These are phyloP conservation scores for Trialeurodes vaporariorum DNA, from an alignment of 1,140 invertebrate species.

Conservation along the genomic window DNA sequence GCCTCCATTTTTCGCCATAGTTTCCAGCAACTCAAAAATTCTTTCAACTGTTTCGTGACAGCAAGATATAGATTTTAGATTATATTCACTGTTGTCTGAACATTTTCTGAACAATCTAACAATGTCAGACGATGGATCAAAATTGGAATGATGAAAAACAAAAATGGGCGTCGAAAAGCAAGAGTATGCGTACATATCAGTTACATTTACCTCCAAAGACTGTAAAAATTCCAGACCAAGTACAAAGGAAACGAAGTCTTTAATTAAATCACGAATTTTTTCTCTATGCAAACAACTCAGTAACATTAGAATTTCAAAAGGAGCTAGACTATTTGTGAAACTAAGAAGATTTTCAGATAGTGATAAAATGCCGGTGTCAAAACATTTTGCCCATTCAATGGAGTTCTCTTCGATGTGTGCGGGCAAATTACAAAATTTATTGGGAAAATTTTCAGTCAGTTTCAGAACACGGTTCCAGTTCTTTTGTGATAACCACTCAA, in stretches of 20 bases:
- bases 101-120: conserved; percentile 68
- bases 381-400: conserved; percentile 68
- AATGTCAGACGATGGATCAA: conserved; percentile 76
- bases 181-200: conserved; percentile 70
- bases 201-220: conserved; percentile 62
- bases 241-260: conserved; percentile 59
- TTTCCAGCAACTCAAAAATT: conserved; percentile 57
- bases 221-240: conserved; percentile 79
- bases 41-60: conserved; percentile 36
- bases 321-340: conserved; percentile 47
- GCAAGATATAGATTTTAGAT: too few relatives aligned
- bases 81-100: too few relatives aligned
- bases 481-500: conserved; percentile 28
- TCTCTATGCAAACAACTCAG: conserved; percentile 76
- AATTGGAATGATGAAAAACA: conserved; percentile 77
- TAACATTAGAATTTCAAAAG: conserved; percentile 66
- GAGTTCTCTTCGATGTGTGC: conserved; percentile 47
- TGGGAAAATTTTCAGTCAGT: conserved; percentile 51
- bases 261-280: conserved; percentile 65
- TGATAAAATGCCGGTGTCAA: conserved; percentile 65
- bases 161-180: conserved; percentile 64
- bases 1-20: conserved; percentile 58
- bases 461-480: conserved; percentile 73
- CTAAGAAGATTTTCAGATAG: conserved; percentile 47
- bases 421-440: conserved; percentile 49